phyloP scores from a whole-genome alignment of 2,888 invertebrate species.

The Mythimna impura region DNA sequence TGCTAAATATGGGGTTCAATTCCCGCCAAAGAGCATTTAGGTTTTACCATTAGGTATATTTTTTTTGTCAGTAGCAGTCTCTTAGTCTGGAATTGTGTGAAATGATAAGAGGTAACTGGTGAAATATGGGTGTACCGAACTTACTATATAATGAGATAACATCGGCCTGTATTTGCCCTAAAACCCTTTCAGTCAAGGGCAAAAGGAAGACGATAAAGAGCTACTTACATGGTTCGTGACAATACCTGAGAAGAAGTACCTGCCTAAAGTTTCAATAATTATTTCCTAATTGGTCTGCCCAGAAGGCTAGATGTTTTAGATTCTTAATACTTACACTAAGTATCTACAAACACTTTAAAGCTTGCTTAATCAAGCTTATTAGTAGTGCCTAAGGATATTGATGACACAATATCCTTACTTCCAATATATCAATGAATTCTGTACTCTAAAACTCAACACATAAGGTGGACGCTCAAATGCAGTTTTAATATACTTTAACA shows the following conservation, averaged over 20 bases:
- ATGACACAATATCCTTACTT: not conserved
- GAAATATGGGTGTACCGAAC: not conserved
- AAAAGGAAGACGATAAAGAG: not conserved
- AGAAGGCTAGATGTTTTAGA: not conserved
- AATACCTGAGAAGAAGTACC: not conserved
- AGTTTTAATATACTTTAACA: constrained; percentile 20
- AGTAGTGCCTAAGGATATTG: too few species aligned
- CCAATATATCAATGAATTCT: constrained; percentile 8
- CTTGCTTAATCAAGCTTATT: not conserved
- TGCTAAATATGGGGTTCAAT: not conserved
- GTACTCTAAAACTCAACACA: accelerated
- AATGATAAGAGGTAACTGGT: not conserved
- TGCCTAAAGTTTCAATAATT: too few species aligned
- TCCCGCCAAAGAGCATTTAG: not conserved
- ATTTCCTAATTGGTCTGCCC: not conserved
- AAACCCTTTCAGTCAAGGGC: not conserved
- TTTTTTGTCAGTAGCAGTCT: not conserved
- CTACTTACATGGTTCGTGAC: not conserved
- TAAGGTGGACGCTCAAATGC: constrained; percentile 32
- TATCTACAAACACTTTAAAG: constrained; percentile 15
- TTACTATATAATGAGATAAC: not conserved
- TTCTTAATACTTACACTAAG: not conserved
- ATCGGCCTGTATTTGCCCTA: not conserved
- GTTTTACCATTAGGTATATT: not conserved
- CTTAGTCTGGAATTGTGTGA: not conserved